Percentiles rank a stretch among this genome's conserved stretches.
These are phyloP conservation scores for Tragelaphus imberbis DNA, from an alignment of 2,113 vertebrate species.

Conservation along the genomic window DNA sequence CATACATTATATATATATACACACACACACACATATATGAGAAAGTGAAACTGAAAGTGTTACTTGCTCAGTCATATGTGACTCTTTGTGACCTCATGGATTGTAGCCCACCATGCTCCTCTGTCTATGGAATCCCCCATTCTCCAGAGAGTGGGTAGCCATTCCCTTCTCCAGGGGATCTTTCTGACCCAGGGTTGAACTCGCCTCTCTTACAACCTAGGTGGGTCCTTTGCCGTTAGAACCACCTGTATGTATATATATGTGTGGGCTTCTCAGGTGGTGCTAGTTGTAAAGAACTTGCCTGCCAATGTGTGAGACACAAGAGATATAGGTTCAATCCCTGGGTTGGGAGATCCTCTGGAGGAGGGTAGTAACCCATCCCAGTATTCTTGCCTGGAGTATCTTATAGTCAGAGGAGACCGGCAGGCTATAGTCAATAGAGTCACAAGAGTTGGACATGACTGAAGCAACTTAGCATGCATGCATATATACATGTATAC, in stretches of 20 bases:
- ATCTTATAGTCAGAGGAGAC: neutral
- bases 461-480: neutral
- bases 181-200: neutral
- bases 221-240: neutral
- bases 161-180: neutral
- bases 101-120: neutral
- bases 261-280: neutral
- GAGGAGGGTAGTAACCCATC: neutral
- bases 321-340: neutral
- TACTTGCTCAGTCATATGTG: neutral
- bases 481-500: neutral
- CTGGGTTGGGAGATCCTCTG: neutral
- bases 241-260: neutral
- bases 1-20: too few species aligned
- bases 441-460: neutral
- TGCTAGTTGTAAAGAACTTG: neutral
- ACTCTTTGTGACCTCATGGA: neutral
- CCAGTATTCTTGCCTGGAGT: neutral
- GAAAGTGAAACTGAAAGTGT: neutral
- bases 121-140: neutral
- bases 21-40: too few species aligned
- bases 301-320: neutral
- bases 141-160: neutral
- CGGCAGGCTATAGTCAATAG: neutral
- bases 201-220: neutral